Evolutionary conservation across 2,888 invertebrate species (phyloP).

Genomic region (Scaptomyza caliginosa): DNA sequence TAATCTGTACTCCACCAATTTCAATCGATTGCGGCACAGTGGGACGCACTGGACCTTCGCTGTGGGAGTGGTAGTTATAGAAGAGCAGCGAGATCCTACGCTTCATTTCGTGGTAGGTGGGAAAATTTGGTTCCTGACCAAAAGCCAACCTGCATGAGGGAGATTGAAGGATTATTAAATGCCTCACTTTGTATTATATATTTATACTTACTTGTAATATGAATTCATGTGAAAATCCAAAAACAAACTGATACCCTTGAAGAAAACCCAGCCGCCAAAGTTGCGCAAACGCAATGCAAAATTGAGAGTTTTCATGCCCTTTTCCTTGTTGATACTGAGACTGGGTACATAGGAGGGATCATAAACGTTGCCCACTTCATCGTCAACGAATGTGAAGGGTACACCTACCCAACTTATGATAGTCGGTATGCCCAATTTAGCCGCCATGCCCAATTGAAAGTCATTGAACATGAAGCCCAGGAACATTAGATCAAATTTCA

Average conservation of each 20-base stretch:
- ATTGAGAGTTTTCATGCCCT: conserved; percentile 8
- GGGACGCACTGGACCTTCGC: conserved; percentile 76
- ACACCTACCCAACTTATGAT: conserved; percentile 71
- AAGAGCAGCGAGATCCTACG: conserved; percentile 75
- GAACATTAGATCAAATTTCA: conserved; percentile 77
- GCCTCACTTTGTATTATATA: not conserved
- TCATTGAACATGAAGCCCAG: conserved; percentile 80
- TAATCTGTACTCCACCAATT: conserved; percentile 82
- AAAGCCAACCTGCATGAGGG: conserved; percentile 34
- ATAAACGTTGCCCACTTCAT: conserved; percentile 70
- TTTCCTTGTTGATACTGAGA: not conserved
- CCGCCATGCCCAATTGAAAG: conserved; percentile 78
- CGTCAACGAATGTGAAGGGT: conserved; percentile 54
- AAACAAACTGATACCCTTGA: not conserved
- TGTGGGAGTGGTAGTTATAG: conserved; percentile 74
- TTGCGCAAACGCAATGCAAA: conserved; percentile 54
- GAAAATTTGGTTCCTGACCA: conserved; percentile 49
- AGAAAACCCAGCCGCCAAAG: conserved; percentile 10
- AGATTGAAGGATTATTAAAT: not conserved
- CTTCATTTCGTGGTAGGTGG: conserved; percentile 61
- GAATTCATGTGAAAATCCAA: conserved; percentile 30
- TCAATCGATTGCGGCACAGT: conserved; percentile 77
- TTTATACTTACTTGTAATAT: conserved; percentile 39
- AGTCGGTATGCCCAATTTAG: conserved; percentile 79
- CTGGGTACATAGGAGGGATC: conserved; percentile 72